Base-by-base conservation (phyloP, 2,113 vertebrate species). In the Morone saxatilis region DNA sequence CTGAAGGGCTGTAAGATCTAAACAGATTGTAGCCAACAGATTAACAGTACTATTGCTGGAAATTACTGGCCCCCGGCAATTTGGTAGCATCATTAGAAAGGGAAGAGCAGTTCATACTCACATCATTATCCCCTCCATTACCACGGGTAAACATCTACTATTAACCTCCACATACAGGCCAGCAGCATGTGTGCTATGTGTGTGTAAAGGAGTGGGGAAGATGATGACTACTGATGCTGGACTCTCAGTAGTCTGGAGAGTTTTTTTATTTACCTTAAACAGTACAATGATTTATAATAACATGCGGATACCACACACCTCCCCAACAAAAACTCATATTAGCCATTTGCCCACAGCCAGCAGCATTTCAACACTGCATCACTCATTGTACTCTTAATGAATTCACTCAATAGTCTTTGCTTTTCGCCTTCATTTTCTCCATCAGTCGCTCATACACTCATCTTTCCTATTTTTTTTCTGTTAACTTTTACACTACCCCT, bases 71-170 rank as follows among this genome's bases (percentile, higher is more conserved):
- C 69, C 22, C 13, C 7, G 9, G 80, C 80, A 89, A 80, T 86
- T 79, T 88, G 83, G 80, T 80, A 43, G 68, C 66, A 85, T 92
- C 88, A 88, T 93, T 94, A 91, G 84, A 86, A 71, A 84, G 70
- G 81, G 79, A 93, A 89, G 67, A 89, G 63, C 71, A 82, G 81
- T 86, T 93, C 78, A 88, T 88, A 86, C 70, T 91, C 79, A 87
- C 70, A 92, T 86, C 85, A 88, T 93, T 92, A 92, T 84, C 69
- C 68, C 90, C 84, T 89, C 88, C 80, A 91, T 89, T 85, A 90
- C 43, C 80, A 81, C 25, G 59, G 47, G 78, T 90, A 93, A 93
- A 93, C 80, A 90, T 87, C 59, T 74, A 79, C 86, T 68, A 88
- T 93, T 91, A 91, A 84, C 76, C 85, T 59, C 47, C 70, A 66